Conservation (phyloP, 2,113 vertebrate species). For the Gambusia affinis region DNA sequence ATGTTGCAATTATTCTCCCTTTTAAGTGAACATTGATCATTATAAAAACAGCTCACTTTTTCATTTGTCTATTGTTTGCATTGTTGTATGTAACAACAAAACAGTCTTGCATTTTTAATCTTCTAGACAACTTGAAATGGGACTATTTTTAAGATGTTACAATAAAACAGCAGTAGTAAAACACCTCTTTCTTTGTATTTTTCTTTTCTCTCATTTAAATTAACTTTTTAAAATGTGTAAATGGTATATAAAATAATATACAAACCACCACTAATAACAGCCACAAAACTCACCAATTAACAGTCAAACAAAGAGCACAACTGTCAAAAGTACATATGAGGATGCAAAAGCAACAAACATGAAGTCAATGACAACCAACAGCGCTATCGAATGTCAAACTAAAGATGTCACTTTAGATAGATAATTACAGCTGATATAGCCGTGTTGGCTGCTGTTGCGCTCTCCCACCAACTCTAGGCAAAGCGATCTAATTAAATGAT, state of each 20-base stretch:
- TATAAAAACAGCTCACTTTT: neutral
- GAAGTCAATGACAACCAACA: conserved; percentile 57
- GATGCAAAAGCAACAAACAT: conserved; percentile 35
- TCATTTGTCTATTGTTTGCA: neutral
- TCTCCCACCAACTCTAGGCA: conserved; percentile 65
- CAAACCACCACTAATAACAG: neutral
- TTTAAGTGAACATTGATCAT: neutral
- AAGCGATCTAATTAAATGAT: conserved; percentile 80
- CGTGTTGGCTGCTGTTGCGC: conserved; percentile 59
- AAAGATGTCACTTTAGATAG: conserved; percentile 73
- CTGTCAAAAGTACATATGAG: conserved; percentile 30
- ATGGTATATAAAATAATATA: neutral
- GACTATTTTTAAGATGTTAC: neutral
- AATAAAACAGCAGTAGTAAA: no score
- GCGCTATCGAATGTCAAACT: conserved; percentile 62
- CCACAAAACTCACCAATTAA: conserved; percentile 10
- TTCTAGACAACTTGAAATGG: neutral
- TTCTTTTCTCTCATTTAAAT: neutral
- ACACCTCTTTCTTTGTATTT: no score
- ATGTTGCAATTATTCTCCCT: neutral
- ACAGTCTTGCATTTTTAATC: neutral
- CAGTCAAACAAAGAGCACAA: conserved; percentile 18
- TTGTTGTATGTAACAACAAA: neutral
- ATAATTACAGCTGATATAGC: conserved; percentile 73
- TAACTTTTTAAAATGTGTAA: neutral